These are phyloP conservation scores for Calidris pygmaea DNA, from an alignment of 2,113 vertebrate genomes.

Conservation along the genomic window DNA sequence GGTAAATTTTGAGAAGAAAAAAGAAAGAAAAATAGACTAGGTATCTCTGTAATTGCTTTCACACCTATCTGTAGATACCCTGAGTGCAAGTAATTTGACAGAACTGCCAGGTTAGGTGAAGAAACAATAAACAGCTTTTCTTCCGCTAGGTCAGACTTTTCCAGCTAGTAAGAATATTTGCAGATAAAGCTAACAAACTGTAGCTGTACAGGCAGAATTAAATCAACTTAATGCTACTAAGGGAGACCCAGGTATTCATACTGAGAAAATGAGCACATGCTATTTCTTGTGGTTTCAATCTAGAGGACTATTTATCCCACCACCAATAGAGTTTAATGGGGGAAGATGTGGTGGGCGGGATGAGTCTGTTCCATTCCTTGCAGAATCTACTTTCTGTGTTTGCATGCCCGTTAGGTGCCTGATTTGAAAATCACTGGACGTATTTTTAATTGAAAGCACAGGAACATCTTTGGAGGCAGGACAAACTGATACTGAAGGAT, in stretches of 20 bases:
- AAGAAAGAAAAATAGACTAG: not conserved
- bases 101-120: not conserved
- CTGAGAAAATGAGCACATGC: not conserved
- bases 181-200: not conserved
- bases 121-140: not conserved
- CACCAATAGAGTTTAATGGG: not conserved
- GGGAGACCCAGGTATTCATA: not conserved
- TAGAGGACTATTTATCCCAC: not conserved
- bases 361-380: not conserved
- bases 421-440: not conserved
- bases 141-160: not conserved
- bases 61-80: not conserved
- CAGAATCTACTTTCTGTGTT: not conserved
- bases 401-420: not conserved
- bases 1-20: not conserved
- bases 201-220: not conserved
- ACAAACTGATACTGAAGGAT: not conserved
- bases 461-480: not conserved
- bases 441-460: not conserved
- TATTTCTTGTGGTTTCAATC: not conserved
- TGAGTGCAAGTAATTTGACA: not conserved
- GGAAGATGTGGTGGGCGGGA: not conserved
- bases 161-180: not conserved
- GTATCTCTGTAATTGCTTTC: constrained; percentile 20
- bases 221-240: not conserved